Conservation (phyloP, 2,113 vertebrate genomes). For the Esox niger region DNA sequence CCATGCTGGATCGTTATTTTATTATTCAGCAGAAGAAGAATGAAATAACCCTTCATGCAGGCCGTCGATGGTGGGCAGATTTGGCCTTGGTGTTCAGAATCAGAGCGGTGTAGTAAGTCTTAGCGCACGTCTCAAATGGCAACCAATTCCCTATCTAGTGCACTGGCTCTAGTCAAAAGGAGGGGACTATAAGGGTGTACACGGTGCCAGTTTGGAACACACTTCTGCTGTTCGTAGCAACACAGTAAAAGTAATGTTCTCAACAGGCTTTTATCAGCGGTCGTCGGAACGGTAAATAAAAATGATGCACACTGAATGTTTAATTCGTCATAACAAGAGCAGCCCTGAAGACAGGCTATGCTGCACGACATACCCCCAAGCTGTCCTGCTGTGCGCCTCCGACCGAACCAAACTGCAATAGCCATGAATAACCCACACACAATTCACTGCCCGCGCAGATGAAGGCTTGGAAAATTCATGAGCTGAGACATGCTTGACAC, state of each 20-base stretch:
- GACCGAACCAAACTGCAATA: no score
- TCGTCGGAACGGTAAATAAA: not conserved
- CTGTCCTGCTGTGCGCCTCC: no score
- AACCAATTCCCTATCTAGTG: no score
- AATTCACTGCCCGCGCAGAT: not conserved
- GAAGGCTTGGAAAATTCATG: slow-evolving; percentile 10
- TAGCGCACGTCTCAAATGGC: no score
- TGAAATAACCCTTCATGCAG: no score
- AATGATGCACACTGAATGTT: not conserved
- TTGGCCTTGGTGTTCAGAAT: not conserved
- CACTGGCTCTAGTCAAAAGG: no score
- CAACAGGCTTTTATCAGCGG: not conserved
- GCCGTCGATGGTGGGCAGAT: not conserved
- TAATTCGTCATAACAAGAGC: not conserved
- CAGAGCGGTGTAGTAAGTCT: not conserved
- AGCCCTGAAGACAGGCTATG: not conserved
- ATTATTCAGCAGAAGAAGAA: no score
- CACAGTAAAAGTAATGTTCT: not conserved
- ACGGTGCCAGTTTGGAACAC: no score
- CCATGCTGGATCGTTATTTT: no score
- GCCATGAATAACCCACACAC: not conserved
- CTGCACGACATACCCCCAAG: no score
- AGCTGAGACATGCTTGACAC: not conserved
- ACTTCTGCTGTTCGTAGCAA: not conserved
- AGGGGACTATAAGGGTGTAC: no score